phyloP scores from a whole-genome alignment of 2,888 invertebrate species.

The Xanthia icteritia region DNA sequence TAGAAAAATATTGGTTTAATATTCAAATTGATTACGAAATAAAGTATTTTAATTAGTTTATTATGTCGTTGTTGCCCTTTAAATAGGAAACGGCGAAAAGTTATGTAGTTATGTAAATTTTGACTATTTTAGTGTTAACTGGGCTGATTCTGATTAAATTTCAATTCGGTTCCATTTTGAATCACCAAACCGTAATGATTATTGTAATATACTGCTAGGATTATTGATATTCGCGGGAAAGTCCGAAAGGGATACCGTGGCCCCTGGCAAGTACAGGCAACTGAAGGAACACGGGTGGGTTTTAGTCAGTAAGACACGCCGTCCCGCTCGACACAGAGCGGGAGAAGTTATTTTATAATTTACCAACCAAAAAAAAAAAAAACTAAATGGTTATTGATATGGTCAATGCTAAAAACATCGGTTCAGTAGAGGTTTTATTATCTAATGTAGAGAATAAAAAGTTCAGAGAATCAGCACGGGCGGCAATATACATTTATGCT shows the following conservation, averaged over 20 bases:
- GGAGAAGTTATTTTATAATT: no score
- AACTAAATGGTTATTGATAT: no score
- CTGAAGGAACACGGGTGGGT: no score
- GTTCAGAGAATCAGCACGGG: neutral
- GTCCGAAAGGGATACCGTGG: no score
- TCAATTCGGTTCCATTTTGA: neutral
- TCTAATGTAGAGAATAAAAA: neutral
- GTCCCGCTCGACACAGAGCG: no score
- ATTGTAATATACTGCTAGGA: neutral
- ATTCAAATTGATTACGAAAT: conserved; percentile 11
- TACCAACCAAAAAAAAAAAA: no score
- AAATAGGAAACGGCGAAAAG: neutral
- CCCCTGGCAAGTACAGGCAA: no score
- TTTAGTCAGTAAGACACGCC: no score
- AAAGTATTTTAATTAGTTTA: neutral
- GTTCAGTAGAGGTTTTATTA: no score
- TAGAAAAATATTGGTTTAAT: conserved; percentile 5
- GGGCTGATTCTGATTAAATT: neutral
- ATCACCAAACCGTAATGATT: neutral
- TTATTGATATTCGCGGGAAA: no score
- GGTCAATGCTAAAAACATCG: no score
- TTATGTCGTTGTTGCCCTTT: neutral
- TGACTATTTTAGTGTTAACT: neutral
- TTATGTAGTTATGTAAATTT: neutral
- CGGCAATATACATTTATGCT: neutral